These are phyloP conservation scores for Harpagifer antarcticus DNA, from an alignment of 2,797 vertebrate genomes.

Conservation along the genomic window DNA sequence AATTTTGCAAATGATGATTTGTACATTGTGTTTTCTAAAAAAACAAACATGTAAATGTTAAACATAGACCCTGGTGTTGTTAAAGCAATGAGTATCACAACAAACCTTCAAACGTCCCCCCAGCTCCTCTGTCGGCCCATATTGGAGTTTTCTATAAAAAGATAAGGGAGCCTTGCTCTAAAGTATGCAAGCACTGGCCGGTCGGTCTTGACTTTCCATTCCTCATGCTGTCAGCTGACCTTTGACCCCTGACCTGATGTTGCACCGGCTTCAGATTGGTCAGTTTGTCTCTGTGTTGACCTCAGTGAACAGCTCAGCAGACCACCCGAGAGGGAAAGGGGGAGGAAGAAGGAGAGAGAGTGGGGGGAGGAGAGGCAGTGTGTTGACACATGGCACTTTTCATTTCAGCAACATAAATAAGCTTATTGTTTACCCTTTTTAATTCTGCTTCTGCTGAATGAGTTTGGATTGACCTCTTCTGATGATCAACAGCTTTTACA, in stretches of 20 bases:
- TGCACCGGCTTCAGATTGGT: slow-evolving; percentile 69
- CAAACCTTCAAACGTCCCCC: neutral
- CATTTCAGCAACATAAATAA: neutral
- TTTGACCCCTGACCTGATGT: slow-evolving; percentile 72
- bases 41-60: neutral
- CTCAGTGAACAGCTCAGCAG: slow-evolving; percentile 47
- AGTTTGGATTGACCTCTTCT: neutral
- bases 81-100: neutral
- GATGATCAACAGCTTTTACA: neutral
- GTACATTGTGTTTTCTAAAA: neutral
- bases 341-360: neutral
- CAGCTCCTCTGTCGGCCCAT: neutral
- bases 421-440: neutral
- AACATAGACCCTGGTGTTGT: neutral
- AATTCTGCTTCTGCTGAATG: neutral
- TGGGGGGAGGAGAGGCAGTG: slow-evolving; percentile 1
- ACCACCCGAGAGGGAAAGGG: slow-evolving; percentile 67
- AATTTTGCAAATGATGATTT: no score
- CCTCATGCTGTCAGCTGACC: slow-evolving; percentile 65
- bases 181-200: slow-evolving; percentile 44
- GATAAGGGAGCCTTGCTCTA: slow-evolving; percentile 32
- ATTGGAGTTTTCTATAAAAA: slow-evolving; percentile 47
- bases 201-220: slow-evolving; percentile 65
- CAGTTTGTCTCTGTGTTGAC: slow-evolving; percentile 62
- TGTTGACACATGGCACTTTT: slow-evolving; percentile 23